These are phyloP conservation scores for Dermochelys coriacea DNA, from an alignment of 2,797 vertebrate species.

Conservation along the genomic window DNA sequence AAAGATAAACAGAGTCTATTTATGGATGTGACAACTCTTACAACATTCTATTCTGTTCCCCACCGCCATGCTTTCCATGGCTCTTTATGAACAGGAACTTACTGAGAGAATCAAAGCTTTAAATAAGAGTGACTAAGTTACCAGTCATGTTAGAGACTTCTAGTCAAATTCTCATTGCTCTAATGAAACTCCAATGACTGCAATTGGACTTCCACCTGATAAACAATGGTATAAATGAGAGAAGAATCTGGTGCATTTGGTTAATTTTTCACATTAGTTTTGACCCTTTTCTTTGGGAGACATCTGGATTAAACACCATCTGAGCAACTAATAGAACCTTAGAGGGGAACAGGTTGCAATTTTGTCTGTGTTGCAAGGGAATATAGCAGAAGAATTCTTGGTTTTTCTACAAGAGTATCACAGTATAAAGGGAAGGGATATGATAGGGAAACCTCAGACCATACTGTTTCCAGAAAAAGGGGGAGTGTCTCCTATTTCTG, in stretches of 20 bases:
- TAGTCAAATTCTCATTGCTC: neutral
- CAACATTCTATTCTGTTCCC: slow-evolving; percentile 19
- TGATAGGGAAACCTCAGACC: neutral
- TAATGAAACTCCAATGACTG: neutral
- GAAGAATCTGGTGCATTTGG: neutral
- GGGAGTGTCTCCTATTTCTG: neutral
- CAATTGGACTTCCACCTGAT: neutral
- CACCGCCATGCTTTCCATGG: neutral
- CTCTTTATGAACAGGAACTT: slow-evolving; percentile 53
- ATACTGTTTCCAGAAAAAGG: neutral
- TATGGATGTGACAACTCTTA: slow-evolving; percentile 34
- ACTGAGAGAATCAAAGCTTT: neutral
- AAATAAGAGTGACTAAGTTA: neutral
- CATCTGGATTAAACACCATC: neutral
- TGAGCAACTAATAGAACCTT: neutral
- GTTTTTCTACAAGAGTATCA: neutral
- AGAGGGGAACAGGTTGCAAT: neutral
- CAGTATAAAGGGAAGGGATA: neutral
- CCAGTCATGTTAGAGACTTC: neutral
- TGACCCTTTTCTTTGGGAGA: neutral
- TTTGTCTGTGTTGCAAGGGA: neutral
- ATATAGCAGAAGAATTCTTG: neutral
- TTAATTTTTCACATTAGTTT: neutral
- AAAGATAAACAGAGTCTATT: slow-evolving; percentile 54
- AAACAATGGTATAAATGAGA: neutral